Evolutionary conservation across 2,797 vertebrate genomes (phyloP).

Genomic region (Threskiornis aethiopicus): DNA sequence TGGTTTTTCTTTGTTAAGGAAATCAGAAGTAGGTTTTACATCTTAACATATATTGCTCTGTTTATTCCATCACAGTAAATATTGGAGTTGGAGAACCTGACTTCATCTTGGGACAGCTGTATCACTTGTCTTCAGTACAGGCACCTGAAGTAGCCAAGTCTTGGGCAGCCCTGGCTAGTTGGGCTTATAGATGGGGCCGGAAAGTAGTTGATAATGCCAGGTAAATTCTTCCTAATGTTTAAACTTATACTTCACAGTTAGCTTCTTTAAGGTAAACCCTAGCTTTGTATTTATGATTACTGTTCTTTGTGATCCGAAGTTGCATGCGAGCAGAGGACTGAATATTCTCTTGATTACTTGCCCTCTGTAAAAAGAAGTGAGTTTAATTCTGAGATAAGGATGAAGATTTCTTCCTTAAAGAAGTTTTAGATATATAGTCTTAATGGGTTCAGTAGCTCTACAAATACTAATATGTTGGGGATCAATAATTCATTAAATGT

Average conservation of each 20-base stretch:
- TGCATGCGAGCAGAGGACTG: rapidly evolving
- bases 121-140: constrained; percentile 92
- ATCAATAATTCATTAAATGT: constrained; percentile 55
- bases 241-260: neutral
- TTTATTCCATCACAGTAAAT: constrained; percentile 80
- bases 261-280: neutral
- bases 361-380: neutral
- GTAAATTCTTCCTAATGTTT: constrained; percentile 69
- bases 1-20: neutral
- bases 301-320: neutral
- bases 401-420: neutral
- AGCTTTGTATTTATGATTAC: neutral
- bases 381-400: neutral
- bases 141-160: constrained; percentile 97
- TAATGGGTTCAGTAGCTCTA: neutral
- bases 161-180: constrained; percentile 97
- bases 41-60: neutral
- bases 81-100: constrained; percentile 98
- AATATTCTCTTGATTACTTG: neutral
- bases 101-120: constrained; percentile 93
- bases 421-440: neutral
- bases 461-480: neutral
- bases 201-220: constrained; percentile 98
- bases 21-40: neutral
- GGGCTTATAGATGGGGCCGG: constrained; percentile 98